Evolutionary conservation across 2,888 invertebrate genomes (phyloP).

Genomic region (Drosophila falleni): DNA sequence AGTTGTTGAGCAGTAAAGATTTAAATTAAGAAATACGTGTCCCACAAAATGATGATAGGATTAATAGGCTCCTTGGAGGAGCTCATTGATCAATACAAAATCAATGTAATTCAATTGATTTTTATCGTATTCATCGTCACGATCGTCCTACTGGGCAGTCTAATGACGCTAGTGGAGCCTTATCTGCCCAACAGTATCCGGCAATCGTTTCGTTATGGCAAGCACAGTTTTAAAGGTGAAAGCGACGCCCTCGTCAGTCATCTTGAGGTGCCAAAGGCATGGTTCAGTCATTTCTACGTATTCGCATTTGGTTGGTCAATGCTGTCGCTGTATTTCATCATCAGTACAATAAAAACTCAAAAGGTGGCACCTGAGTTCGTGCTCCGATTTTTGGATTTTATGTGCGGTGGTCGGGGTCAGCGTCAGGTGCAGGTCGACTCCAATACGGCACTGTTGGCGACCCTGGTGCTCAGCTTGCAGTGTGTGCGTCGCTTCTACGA

Average conservation of each 20-base stretch:
- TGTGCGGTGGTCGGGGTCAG: conserved; percentile 84
- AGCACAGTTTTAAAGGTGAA: conserved; percentile 88
- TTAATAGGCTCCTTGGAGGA: conserved; percentile 49
- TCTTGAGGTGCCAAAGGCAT: conserved; percentile 91
- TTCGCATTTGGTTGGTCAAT: conserved; percentile 88
- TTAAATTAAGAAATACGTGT: conserved; percentile 29
- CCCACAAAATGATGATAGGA: conserved; percentile 37
- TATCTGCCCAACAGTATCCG: conserved; percentile 89
- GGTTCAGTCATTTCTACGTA: conserved; percentile 93
- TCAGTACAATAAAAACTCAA: conserved; percentile 84
- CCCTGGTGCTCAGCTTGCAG: conserved; percentile 89
- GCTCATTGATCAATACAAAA: conserved; percentile 66
- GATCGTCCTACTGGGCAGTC: conserved; percentile 87
- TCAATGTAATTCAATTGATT: conserved; percentile 80
- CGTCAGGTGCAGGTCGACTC: conserved; percentile 83
- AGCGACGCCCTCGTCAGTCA: conserved; percentile 82
- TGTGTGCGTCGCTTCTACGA: conserved; percentile 92
- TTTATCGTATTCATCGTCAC: conserved; percentile 80
- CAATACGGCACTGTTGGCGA: conserved; percentile 87
- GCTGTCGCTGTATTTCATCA: conserved; percentile 67
- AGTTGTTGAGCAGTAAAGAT: conserved; percentile 28
- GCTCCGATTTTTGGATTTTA: conserved; percentile 81
- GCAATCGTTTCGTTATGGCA: conserved; percentile 91
- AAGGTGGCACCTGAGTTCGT: conserved; percentile 86
- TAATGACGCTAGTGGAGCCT: conserved; percentile 89